Evolutionary conservation across 2,888 invertebrate genomes (phyloP).

Genomic region (Antheraea yamamai): DNA sequence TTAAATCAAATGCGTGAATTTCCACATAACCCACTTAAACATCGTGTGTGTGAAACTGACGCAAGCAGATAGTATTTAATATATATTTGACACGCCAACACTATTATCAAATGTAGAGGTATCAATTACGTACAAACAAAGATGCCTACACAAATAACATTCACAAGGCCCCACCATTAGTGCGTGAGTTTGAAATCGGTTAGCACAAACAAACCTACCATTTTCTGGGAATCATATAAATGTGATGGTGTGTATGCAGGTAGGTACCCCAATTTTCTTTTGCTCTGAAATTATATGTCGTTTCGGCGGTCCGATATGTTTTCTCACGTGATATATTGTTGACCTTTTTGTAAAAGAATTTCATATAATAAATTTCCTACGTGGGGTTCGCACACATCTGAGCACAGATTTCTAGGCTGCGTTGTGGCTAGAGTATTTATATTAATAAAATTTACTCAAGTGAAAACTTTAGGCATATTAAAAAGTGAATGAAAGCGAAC

Average conservation of each 20-base stretch:
- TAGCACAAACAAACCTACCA: constrained; percentile 10
- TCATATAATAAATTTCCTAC: background rate
- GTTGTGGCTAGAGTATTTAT: no score
- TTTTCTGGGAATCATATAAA: background rate
- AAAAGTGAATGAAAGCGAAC: no score
- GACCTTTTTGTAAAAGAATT: background rate
- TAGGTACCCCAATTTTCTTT: background rate
- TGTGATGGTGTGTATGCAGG: background rate
- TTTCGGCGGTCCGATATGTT: background rate
- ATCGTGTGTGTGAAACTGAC: no score
- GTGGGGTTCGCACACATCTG: background rate
- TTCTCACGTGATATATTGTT: constrained; percentile 4
- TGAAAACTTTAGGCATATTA: no score
- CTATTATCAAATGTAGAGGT: background rate
- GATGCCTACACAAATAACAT: constrained; percentile 5
- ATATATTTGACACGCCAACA: no score
- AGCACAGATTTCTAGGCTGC: no score
- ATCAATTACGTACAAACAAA: constrained; percentile 8
- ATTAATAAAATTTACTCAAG: no score
- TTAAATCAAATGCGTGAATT: no score
- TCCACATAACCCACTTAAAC: no score
- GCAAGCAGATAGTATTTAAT: no score
- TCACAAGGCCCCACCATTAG: background rate
- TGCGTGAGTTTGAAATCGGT: background rate
- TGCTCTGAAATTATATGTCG: constrained; percentile 1